Conservation (phyloP, 2,888 invertebrate species). For the Salpingus planirostris region DNA sequence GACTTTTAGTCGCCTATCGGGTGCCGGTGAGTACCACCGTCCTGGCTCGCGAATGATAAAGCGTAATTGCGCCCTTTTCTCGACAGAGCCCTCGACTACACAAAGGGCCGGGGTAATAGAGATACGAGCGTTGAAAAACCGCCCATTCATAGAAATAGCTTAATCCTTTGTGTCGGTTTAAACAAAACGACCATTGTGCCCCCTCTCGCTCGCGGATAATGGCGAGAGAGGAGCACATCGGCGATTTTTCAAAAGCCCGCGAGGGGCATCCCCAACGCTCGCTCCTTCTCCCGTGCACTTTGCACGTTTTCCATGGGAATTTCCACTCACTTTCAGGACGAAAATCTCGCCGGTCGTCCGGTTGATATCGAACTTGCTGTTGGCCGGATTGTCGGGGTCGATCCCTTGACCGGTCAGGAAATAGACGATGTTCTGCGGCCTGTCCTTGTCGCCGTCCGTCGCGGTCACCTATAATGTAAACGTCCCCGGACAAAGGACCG, state of each 20-base stretch:
- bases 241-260: too few relatives aligned
- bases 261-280: too few relatives aligned
- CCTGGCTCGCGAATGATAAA: slow-evolving; percentile 15
- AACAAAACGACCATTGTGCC: slow-evolving; percentile 8
- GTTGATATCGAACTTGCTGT: slow-evolving; percentile 95
- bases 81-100: too few relatives aligned
- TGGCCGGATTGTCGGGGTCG: slow-evolving; percentile 88
- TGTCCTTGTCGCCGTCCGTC: slow-evolving; percentile 91
- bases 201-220: slow-evolving; percentile 3
- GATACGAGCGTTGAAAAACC: slow-evolving; percentile 16
- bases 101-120: slow-evolving; percentile 7
- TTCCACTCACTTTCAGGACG: slow-evolving; percentile 73
- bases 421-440: slow-evolving; percentile 92
- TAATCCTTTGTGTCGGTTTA: slow-evolving; percentile 13
- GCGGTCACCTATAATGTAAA: slow-evolving; percentile 71
- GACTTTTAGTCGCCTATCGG: too few relatives aligned
- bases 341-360: slow-evolving; percentile 92
- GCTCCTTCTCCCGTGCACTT: background rate
- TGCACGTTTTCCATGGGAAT: background rate
- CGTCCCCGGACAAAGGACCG: background rate
- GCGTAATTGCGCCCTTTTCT: slow-evolving; percentile 10
- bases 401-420: slow-evolving; percentile 93
- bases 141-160: slow-evolving; percentile 3
- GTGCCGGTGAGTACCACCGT: too few relatives aligned
- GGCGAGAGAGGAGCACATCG: too few relatives aligned